Evolutionary conservation across 64 coral and sea anemone species (phyloP), one percentile per base, ranked within the genome.

Genomic region (Dendronephthya gigantea): DNA sequence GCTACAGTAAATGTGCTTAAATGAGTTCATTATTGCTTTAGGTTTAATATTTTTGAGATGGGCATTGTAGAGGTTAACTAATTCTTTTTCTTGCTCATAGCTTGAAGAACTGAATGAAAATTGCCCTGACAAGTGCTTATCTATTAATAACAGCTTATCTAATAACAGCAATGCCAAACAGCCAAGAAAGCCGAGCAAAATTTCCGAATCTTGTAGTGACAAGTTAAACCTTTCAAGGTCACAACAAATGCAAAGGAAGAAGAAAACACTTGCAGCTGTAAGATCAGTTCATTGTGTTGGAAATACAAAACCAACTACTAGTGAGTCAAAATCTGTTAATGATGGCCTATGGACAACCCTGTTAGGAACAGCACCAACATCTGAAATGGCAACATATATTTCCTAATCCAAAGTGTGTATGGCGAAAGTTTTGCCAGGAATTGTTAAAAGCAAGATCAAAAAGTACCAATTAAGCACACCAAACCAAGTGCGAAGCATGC

Each of bases 161-260:
- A n/a, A 17, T 66, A 22, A 3, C 58, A 66, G 19, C 29, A 66
- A 66, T 66, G 58, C 58, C 3, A 66, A n/a, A n/a, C 58, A 5
- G 9, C 83, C 83, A 84, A 49, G 83, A 55, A 84, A 84, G 48
- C 4, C 48, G 2, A 84, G 83, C 49, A 85, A n/a, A 1, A 22
- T 56, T n/a, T 85, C 36, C 10, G 19, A 85, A 31, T 85, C 49
- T 16, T 85, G 83, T 32, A 85, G 49, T 85, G 83, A 85, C 41
- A 85, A 85, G 83, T 56, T 85, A 55, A 85, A 50, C 83, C 41
- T 85, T 49, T 85, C 83, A 85, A 85, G 83, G 41, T 85, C 83
- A 5, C 83, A 85, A 34, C 49, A 85, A 25, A 27, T 85, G 22
- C 48, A 48, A 30, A 85, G 49, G 29, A 85, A 85, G 48, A 50